Evolutionary conservation across 2,113 vertebrate genomes (phyloP).

Genomic region (Oryctolagus cuniculus): DNA sequence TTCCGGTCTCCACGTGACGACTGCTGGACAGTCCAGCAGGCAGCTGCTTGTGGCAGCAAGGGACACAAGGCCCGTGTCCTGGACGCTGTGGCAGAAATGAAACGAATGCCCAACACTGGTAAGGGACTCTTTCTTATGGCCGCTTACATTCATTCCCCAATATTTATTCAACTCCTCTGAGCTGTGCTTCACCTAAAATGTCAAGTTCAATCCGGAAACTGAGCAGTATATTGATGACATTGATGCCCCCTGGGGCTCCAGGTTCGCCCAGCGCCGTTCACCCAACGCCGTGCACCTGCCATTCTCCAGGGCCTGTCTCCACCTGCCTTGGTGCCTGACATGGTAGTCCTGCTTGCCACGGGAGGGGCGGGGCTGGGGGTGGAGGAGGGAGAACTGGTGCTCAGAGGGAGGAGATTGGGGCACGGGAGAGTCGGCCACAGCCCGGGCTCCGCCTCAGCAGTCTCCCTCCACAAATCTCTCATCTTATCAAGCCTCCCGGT

Average conservation of each 20-base stretch:
- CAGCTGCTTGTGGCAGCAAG: neutral
- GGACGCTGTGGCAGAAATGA: neutral
- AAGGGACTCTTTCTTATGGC: neutral
- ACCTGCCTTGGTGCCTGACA: neutral
- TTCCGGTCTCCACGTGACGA: neutral
- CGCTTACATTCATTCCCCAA: neutral
- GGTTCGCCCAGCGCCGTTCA: neutral
- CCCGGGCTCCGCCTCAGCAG: neutral
- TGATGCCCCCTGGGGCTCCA: neutral
- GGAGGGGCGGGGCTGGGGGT: neutral
- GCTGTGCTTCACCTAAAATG: neutral
- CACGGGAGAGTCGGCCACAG: neutral
- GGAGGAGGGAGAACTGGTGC: neutral
- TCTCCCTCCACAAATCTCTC: neutral
- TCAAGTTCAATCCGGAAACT: neutral
- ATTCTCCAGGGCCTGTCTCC: too few relatives aligned
- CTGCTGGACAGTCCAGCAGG: neutral
- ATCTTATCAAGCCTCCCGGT: neutral
- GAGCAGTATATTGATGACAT: neutral
- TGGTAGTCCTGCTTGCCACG: neutral
- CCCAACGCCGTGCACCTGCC: neutral
- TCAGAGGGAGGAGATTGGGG: neutral
- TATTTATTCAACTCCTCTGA: neutral
- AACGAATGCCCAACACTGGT: neutral
- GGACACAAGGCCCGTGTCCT: neutral